These are phyloP conservation scores for Archilochus colubris DNA, from an alignment of 2,113 vertebrate species.

Conservation along the genomic window DNA sequence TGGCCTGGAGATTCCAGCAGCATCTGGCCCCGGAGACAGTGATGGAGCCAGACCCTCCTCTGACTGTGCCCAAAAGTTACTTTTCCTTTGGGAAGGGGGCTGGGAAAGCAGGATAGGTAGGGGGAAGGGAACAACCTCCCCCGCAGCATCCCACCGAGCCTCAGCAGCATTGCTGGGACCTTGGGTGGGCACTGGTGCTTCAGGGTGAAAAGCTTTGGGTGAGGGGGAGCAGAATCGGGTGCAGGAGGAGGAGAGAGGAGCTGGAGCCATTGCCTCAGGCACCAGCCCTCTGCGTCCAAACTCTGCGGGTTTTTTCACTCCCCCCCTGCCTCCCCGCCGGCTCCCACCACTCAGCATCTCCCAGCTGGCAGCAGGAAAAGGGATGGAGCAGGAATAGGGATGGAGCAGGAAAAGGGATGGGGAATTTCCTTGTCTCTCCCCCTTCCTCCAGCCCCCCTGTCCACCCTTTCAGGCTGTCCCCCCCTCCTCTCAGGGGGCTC, in stretches of 20 bases:
- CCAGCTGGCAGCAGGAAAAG: not conserved
- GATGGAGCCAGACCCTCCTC: fast-evolving
- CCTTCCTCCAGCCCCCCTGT: not conserved
- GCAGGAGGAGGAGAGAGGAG: not conserved
- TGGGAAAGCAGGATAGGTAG: not conserved
- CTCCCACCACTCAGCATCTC: not conserved
- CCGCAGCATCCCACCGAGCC: not conserved
- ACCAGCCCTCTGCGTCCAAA: not conserved
- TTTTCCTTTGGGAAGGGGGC: not conserved
- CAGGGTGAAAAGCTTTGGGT: not conserved
- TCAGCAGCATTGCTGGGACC: not conserved
- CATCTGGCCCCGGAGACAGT: not conserved
- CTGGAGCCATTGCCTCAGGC: not conserved
- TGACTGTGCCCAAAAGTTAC: constrained; percentile 24
- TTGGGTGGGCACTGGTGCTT: not conserved
- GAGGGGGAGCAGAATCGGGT: not conserved
- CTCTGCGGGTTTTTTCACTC: not conserved
- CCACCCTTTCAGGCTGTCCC: not conserved
- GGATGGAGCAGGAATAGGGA: not conserved
- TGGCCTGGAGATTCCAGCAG: not conserved
- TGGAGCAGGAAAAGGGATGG: too few relatives aligned
- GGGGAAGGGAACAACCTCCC: not conserved
- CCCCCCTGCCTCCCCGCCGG: not conserved
- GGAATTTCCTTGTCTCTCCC: not conserved
- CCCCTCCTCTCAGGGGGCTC: not conserved